These are phyloP conservation scores for Camponotus vicinus DNA, from an alignment of 1,140 invertebrate genomes.

Conservation along the genomic window DNA sequence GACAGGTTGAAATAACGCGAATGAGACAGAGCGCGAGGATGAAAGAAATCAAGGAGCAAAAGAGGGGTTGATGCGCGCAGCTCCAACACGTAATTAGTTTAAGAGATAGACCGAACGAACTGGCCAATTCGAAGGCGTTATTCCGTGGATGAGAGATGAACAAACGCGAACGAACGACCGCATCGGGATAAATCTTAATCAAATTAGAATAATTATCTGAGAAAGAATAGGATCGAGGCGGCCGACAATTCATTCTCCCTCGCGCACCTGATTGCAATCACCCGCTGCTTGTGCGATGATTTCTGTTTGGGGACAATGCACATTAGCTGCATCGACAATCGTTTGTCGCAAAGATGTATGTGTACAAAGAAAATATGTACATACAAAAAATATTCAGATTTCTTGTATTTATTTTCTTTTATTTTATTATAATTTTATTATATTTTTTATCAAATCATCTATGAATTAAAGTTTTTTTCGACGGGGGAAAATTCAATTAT, in stretches of 20 bases:
- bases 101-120: constrained; percentile 45
- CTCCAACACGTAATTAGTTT: constrained; percentile 59
- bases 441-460: neutral
- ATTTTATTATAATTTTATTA: neutral
- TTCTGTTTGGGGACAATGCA: constrained; percentile 29
- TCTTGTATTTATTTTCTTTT: neutral
- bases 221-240: neutral
- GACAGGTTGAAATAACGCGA: constrained; percentile 13
- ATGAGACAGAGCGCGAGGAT: neutral
- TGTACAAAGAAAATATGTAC: too few species aligned
- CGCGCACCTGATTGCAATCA: constrained; percentile 44
- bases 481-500: neutral
- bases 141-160: constrained; percentile 41
- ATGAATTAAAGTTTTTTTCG: neutral
- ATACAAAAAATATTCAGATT: too few species aligned
- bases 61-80: neutral
- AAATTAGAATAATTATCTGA: constrained; percentile 65
- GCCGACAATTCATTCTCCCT: constrained; percentile 20
- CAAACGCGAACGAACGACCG: constrained; percentile 25
- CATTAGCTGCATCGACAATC: neutral
- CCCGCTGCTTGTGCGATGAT: constrained; percentile 27
- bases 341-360: constrained; percentile 1
- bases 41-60: neutral
- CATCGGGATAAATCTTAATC: constrained; percentile 62
- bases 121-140: constrained; percentile 48